Evolutionary conservation across 2,888 invertebrate genomes (phyloP), one percentile per base, ranked within the genome.

Genomic region (Lochmaea capreae): DNA sequence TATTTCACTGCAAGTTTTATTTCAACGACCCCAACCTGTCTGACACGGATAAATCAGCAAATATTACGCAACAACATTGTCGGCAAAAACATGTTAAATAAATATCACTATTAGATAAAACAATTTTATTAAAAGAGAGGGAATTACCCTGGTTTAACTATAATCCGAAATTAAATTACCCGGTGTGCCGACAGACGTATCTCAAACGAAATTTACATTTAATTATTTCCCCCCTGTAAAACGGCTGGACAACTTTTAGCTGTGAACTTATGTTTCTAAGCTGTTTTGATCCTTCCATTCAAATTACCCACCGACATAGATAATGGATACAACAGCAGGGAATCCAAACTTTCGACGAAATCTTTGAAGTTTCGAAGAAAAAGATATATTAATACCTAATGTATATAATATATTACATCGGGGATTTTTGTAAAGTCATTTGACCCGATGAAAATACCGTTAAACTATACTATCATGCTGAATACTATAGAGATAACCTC

Each of bases 241-340:
- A 61, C 39, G 33, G 61, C 33, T 42, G 61, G 61, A 39, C 61
- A 61, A 61, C 39, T 61, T 58, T 12, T 58, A 43, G 67, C 43
- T 57, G 42, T 22, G n/a, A 58, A 67, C 67, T 43, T 58, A 42
- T 57, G 58, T 43, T 58, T 57, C 58, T 58, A 43, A 67, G 58
- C 67, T 22, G 67, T 67, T 58, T 67, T 67, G 58, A 67, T 67
- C 67, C 67, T 22, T 67, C 58, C 67, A 58, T 67, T 58, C 43
- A 67, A 67, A 67, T 67, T 67, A 67, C 42, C 67, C 26, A 57
- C 57, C 42, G 39, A 61, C 57, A 58, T 12, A 54, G 58, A 67
- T 67, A 67, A 67, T 67, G 67, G 58, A 67, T 58, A 67, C 42
- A 61, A 61, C 42, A 61, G 61, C 61, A 16, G 61, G 61, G 39